A percentile compares a stretch with the other conserved stretches of the same genome.
These are phyloP conservation scores for Chelmon rostratus DNA, from an alignment of 2,797 vertebrate genomes.

Conservation along the genomic window DNA sequence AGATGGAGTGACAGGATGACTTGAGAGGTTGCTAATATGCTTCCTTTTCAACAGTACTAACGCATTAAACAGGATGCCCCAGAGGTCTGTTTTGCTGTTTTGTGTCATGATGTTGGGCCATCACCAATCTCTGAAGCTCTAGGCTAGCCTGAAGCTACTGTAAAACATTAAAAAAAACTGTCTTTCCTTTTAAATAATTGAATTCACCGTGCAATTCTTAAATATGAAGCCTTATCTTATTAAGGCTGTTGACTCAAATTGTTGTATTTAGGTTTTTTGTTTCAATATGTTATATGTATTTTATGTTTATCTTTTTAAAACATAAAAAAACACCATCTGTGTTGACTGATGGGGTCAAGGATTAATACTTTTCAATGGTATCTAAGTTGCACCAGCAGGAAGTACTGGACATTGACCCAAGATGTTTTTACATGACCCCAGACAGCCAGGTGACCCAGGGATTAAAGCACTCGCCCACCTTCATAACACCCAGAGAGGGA, in stretches of 20 bases:
- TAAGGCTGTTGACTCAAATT: neutral
- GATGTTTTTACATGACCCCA: neutral
- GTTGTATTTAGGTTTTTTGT: neutral
- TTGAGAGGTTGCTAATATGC: slow-evolving; percentile 4
- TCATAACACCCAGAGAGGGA: slow-evolving; percentile 24
- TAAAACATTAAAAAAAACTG: slow-evolving; percentile 21
- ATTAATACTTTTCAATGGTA: neutral
- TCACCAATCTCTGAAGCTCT: slow-evolving; percentile 8
- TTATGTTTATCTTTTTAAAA: neutral
- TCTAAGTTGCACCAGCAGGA: neutral
- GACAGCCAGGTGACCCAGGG: neutral
- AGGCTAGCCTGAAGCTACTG: slow-evolving; percentile 15
- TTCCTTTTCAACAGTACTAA: slow-evolving; percentile 14
- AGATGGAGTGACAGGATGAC: neutral
- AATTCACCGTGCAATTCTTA: slow-evolving; percentile 3
- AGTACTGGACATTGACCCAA: neutral
- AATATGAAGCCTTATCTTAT: neutral
- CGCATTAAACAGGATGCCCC: slow-evolving; percentile 15
- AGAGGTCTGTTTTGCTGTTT: slow-evolving; percentile 20
- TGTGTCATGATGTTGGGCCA: slow-evolving; percentile 10
- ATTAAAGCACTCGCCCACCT: slow-evolving; percentile 3
- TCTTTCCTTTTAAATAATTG: slow-evolving; percentile 31
- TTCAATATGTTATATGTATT: neutral
- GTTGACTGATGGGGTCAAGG: neutral
- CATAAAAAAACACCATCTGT: no score